Conservation (phyloP, 2,113 vertebrate species). For the pig (Sus scrofa) region DNA sequence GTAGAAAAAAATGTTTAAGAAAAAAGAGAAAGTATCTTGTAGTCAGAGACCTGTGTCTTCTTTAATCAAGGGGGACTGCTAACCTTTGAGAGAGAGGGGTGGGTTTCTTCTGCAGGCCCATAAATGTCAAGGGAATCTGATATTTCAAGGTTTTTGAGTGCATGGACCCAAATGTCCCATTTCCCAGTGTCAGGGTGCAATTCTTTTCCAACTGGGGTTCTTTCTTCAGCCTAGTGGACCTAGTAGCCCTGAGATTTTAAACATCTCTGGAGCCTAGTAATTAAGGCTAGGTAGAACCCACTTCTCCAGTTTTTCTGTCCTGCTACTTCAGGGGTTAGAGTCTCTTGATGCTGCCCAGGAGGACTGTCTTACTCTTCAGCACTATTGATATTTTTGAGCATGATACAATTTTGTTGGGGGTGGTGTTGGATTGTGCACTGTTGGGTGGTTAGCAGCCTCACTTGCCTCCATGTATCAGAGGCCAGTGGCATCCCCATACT, state of each 20-base stretch:
- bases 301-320: background rate
- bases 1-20: too few relatives aligned
- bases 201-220: background rate
- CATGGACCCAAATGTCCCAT: background rate
- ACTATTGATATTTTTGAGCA: background rate
- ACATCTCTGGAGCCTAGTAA: background rate
- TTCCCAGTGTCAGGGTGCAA: background rate
- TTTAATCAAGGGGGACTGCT: background rate
- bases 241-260: background rate
- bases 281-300: background rate
- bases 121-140: background rate
- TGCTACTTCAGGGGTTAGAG: background rate
- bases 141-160: background rate
- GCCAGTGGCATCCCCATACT: background rate
- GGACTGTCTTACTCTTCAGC: background rate
- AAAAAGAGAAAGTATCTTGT: background rate
- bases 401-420: background rate
- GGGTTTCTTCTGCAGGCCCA: background rate
- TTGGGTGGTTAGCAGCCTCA: background rate
- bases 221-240: background rate
- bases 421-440: background rate
- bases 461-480: background rate
- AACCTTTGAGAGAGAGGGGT: background rate
- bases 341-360: background rate
- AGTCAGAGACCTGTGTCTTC: background rate